phyloP scores from a whole-genome alignment of 1,140 invertebrate genomes.

The Danaus plexippus region DNA sequence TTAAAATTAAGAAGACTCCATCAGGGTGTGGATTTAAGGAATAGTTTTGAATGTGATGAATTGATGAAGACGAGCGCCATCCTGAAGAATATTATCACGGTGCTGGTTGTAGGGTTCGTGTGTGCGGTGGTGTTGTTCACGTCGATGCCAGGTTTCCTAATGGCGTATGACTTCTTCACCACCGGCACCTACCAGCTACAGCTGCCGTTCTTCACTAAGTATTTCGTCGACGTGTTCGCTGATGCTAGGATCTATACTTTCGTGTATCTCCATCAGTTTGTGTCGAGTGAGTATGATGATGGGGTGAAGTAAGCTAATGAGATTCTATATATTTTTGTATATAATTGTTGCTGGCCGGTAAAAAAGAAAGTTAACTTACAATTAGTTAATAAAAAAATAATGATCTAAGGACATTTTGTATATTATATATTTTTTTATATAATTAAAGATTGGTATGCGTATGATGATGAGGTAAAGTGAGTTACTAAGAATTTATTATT shows the following conservation, averaged over 20 bases:
- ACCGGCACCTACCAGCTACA: conserved; percentile 19
- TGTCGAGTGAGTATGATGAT: conserved; percentile 34
- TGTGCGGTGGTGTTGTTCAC: conserved; percentile 17
- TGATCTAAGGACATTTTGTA: conserved; percentile 2
- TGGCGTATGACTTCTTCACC: conserved; percentile 28
- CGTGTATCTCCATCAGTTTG: conserved; percentile 41
- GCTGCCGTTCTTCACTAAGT: conserved; percentile 34
- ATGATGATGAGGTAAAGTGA: too few species aligned
- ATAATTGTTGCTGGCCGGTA: not conserved
- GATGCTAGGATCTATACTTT: conserved; percentile 25
- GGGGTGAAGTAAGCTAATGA: too few species aligned
- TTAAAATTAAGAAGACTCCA: conserved; percentile 28
- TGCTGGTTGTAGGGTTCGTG: conserved; percentile 8
- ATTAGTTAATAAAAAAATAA: not conserved
- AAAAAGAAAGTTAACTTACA: not conserved
- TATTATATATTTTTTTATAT: not conserved
- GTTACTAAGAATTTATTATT: too few species aligned
- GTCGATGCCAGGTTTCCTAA: conserved; percentile 20
- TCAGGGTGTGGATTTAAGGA: conserved; percentile 5
- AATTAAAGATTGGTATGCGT: conserved; percentile 25
- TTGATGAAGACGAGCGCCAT: conserved; percentile 10
- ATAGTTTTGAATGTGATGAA: conserved; percentile 12
- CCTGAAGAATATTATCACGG: conserved; percentile 18
- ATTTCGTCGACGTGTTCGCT: conserved; percentile 31
- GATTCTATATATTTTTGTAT: not conserved